Base-by-base conservation (phyloP, 2,113 vertebrate species). In the Pardalotus punctatus region DNA sequence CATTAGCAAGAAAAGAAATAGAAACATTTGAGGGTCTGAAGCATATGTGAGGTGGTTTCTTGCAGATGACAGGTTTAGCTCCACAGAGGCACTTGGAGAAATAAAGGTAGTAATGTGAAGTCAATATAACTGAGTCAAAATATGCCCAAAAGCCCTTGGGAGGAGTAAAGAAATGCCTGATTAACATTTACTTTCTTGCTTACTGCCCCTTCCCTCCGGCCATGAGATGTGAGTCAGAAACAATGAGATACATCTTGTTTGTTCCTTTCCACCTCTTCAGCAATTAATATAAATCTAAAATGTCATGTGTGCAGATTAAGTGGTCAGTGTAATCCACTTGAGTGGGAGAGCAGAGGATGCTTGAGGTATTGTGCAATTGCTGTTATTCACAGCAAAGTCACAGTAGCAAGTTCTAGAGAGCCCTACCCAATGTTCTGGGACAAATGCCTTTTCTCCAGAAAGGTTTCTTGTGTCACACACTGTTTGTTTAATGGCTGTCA, bases 151-250 rank as follows among this genome's bases (percentile, higher is more conserved):
- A 58, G 31, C 28, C 16, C 16, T 31, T 20, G 29, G n/a, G 58
- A 80, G 36, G 31, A 56, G 36, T 51, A 33, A 56, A 71, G 53
- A 40, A n/a, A 20, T 4, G 17, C 35, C 36, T 36, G n/a, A 38
- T 74, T 73, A 9, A 33, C 4, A 8, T 61, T 57, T 20, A 33
- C 16, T 47, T 60, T 65, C 38, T 77, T 78, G 58, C 9, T 18
- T 31, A 45, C 6, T 2, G 3, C 16, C 10, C 53, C 5, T 51
- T 11, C 36, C 53, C 22, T 77, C 62, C 0, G 0, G 17, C 6
- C 45, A 10, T 33, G 15, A 71, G 21, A 33, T 62, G 11, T 28
- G 73, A 78, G 38, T 35, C 81, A 58, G 33, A 70, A 87, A 58
- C 56, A 81, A 17, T 43, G 40, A 58, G 18, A 12, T 62, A 38